Percentiles rank a stretch among this genome's conserved stretches.
These are phyloP conservation scores for Drosophila prostipennis DNA, from an alignment of 2,888 invertebrate genomes.

Conservation along the genomic window DNA sequence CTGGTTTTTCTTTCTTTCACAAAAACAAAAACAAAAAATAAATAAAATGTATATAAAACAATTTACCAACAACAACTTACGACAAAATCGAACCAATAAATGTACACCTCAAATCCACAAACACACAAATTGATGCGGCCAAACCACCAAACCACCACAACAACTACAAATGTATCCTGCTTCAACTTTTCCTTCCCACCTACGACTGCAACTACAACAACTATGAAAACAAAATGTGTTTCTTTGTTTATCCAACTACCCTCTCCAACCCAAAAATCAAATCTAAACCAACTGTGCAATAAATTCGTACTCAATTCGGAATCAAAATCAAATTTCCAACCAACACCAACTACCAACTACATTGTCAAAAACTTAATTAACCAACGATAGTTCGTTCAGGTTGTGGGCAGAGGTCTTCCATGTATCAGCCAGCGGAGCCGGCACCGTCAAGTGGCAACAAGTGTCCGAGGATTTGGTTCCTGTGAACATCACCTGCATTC, in stretches of 20 bases:
- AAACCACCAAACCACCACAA: constrained; percentile 18
- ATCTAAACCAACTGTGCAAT: constrained; percentile 30
- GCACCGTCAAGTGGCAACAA: constrained; percentile 98
- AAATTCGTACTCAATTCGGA: constrained; percentile 22
- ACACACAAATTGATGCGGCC: constrained; percentile 47
- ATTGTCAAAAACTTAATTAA: constrained; percentile 60
- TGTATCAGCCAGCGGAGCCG: constrained; percentile 96
- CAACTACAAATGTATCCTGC: constrained; percentile 51
- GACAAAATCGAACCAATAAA: constrained; percentile 28
- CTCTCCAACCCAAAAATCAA: constrained; percentile 31
- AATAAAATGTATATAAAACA: constrained; percentile 7
- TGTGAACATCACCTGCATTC: constrained; percentile 98
- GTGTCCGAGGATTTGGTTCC: constrained; percentile 99
- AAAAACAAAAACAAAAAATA: constrained; percentile 32
- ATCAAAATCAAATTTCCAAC: constrained; percentile 8
- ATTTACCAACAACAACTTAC: constrained; percentile 18
- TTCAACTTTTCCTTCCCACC: constrained; percentile 59
- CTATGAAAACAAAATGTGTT: constrained; percentile 42
- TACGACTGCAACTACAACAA: constrained; percentile 53
- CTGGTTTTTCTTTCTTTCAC: constrained; percentile 69
- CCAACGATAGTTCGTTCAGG: constrained; percentile 87
- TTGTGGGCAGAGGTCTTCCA: constrained; percentile 99
- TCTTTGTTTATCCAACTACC: constrained; percentile 39
- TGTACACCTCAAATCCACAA: constrained; percentile 33
- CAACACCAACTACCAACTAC: constrained; percentile 28